Evolutionary conservation across 2,113 vertebrate species (phyloP).

Genomic region (Cavia porcellus): DNA sequence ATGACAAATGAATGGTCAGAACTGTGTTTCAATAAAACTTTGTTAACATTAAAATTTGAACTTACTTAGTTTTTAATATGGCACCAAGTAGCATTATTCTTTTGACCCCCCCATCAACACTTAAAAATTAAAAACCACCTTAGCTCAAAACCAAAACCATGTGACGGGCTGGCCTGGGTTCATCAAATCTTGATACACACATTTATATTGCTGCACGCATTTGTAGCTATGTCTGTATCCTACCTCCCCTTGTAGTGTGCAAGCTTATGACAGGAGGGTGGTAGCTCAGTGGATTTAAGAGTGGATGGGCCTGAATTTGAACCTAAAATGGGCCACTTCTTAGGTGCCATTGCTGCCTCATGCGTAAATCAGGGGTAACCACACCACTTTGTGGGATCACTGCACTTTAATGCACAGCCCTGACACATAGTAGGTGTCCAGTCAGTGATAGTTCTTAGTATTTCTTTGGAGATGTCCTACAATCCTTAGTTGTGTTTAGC

Average conservation of each 20-base stretch:
- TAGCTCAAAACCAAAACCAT: neutral
- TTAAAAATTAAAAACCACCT: slow-evolving; percentile 8
- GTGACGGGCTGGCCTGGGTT: neutral
- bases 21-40: neutral
- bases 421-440: neutral
- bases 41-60: slow-evolving; percentile 25
- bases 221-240: neutral
- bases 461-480: neutral
- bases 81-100: neutral
- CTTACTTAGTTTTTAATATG: slow-evolving; percentile 10
- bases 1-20: neutral
- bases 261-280: neutral
- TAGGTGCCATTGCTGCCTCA: slow-evolving; percentile 56
- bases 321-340: neutral
- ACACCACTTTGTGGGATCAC: neutral
- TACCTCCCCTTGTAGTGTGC: neutral
- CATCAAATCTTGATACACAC: accelerated
- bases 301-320: slow-evolving; percentile 23
- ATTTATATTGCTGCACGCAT: neutral
- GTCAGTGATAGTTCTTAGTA: neutral
- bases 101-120: neutral
- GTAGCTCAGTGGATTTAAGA: neutral
- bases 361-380: neutral
- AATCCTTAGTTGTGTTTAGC: neutral
- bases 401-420: neutral